Conservation (phyloP, 2,113 vertebrate species). For the Corythaeola cristata region DNA sequence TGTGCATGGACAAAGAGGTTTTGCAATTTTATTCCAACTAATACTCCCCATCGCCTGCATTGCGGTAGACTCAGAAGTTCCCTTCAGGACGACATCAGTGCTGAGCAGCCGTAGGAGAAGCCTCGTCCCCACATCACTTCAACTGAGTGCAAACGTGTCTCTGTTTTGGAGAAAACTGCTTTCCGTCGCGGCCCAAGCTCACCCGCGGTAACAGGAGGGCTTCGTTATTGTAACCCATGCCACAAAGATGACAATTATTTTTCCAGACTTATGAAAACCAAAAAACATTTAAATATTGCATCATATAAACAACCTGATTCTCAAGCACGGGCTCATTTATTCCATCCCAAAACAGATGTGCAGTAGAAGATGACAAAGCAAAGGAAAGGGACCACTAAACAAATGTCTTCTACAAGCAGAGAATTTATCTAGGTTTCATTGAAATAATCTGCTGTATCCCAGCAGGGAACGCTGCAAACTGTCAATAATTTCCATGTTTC, state of each 20-base stretch:
- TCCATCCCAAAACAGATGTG: slow-evolving; percentile 25
- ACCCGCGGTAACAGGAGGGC: not conserved
- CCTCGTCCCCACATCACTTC: not conserved
- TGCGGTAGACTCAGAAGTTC: not conserved
- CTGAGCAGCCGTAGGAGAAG: not conserved
- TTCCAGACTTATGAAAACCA: not conserved
- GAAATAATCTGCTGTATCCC: not conserved
- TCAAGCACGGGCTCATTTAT: not conserved
- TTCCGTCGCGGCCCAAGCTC: not conserved
- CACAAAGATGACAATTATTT: not conserved
- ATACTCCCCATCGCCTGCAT: fast-evolving
- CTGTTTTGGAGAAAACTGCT: not conserved
- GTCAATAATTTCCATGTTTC: not conserved
- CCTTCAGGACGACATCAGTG: not conserved
- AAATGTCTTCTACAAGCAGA: not conserved
- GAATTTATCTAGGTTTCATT: not conserved
- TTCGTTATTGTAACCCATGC: not conserved
- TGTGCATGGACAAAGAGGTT: fast-evolving
- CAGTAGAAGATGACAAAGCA: not conserved
- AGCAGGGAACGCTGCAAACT: not conserved
- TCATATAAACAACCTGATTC: slow-evolving; percentile 24
- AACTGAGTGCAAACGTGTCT: not conserved
- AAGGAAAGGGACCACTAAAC: slow-evolving; percentile 15
- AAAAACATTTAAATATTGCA: slow-evolving; percentile 25
- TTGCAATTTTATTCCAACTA: fast-evolving